Conservation (phyloP, 1,140 invertebrate genomes). For the Drosophila ambigua region DNA sequence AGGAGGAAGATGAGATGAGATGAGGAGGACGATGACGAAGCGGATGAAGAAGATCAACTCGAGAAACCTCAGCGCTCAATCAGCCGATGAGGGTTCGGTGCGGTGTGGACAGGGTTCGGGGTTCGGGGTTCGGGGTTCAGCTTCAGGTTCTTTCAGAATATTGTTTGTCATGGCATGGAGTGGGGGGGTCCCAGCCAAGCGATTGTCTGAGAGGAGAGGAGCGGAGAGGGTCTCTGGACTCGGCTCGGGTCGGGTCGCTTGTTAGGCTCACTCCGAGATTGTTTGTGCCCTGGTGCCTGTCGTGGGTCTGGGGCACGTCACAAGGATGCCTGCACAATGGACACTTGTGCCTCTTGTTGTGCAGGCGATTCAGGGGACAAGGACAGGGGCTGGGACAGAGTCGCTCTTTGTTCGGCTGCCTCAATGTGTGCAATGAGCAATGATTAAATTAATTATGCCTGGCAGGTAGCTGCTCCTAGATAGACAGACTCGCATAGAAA, state of each 20-base stretch:
- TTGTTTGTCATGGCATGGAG: conserved; percentile 52
- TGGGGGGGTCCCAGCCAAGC: conserved; percentile 31
- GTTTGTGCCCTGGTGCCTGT: conserved; percentile 38
- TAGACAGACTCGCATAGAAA: conserved; percentile 52
- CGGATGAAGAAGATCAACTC: conserved; percentile 57
- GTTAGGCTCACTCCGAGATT: conserved; percentile 47
- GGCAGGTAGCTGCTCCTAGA: conserved; percentile 53
- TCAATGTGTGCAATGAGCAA: conserved; percentile 70
- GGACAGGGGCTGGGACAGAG: conserved; percentile 3
- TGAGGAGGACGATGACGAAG: conserved; percentile 42
- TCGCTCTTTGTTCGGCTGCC: conserved; percentile 28
- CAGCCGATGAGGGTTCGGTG: conserved; percentile 51
- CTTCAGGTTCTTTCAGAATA: conserved; percentile 29
- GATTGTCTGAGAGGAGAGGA: conserved; percentile 23
- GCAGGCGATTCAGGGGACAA: conserved; percentile 9
- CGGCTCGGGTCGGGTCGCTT: conserved; percentile 2
- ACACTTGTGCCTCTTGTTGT: conserved; percentile 60
- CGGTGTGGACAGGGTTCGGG: conserved; percentile 3
- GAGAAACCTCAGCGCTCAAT: conserved; percentile 58
- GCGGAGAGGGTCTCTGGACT: neutral
- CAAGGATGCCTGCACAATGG: conserved; percentile 61
- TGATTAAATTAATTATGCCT: conserved; percentile 80
- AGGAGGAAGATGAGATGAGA: conserved; percentile 18
- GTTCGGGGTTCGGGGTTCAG: conserved; percentile 20
- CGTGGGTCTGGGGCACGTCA: conserved; percentile 75